Evolutionary conservation across 2,888 invertebrate genomes (phyloP), one percentile per base, ranked within the genome.

Genomic region (Labia minor): DNA sequence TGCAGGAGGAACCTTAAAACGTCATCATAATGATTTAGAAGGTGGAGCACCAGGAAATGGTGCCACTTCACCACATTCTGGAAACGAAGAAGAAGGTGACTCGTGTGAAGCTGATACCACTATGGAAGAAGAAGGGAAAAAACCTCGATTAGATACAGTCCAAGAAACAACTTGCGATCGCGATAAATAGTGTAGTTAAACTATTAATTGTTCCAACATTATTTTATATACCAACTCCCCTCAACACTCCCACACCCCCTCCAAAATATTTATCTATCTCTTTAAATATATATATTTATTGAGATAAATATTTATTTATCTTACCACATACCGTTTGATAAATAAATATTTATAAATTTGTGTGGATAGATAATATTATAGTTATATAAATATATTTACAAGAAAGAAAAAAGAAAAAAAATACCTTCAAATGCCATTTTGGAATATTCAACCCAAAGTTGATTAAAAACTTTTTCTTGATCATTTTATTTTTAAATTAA

Each of bases 121-220:
- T 26, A 61, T 64, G 63, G 63, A 21, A 16, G 69, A 67, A 20
- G 69, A 69, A 21, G 64, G 62, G 11, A 69, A 69, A 66, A 69
- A 69, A 49, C 19, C 68, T 64, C 66, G 66, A 63, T 64, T 66
- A 62, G 66, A 66, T 61, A 21, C 33, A 20, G 37, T 66, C 49
- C 63, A 65, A 61, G 62, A 62, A 16, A 64, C 26, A 4, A 49
- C 49, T 49, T 49, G 49, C 37, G 69, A 66, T 16, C 65, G 66
- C 64, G 67, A 68, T 61, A 69, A 69, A 33, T 69, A 66, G 66
- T 66, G 49, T 64, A 65, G 19, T 16, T 16, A 63, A 18, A 62
- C 61, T 19, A n/a, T n/a, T n/a, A 11, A 65, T 49, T 21, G 49
- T 49, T 49, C 49, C 49, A 49, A 49, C n/a, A n/a, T 49, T 49